These are phyloP conservation scores for Orussus abietinus DNA, from an alignment of 1,140 invertebrate species.

Conservation along the genomic window DNA sequence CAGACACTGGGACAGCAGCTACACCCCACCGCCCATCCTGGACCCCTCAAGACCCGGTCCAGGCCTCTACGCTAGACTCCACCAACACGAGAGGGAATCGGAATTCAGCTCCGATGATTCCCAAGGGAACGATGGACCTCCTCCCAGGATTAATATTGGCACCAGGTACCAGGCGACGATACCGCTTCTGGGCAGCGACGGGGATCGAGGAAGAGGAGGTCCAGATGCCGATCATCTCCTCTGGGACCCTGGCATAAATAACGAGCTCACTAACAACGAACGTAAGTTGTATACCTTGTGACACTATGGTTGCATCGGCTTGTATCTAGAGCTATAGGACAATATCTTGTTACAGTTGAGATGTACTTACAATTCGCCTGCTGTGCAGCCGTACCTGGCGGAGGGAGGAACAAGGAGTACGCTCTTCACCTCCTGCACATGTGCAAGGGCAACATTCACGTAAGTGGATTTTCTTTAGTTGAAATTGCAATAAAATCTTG, in stretches of 20 bases:
- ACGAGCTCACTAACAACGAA: slow-evolving; percentile 69
- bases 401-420: slow-evolving; percentile 91
- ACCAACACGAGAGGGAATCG: slow-evolving; percentile 45
- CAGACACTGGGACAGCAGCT: slow-evolving; percentile 63
- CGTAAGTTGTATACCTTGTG: slow-evolving; percentile 55
- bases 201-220: slow-evolving; percentile 45
- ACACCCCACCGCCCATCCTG: slow-evolving; percentile 89
- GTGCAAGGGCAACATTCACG: slow-evolving; percentile 81
- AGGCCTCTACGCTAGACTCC: slow-evolving; percentile 70
- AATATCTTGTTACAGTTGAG: slow-evolving; percentile 59
- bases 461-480: slow-evolving; percentile 46
- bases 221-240: slow-evolving; percentile 67
- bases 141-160: slow-evolving; percentile 83
- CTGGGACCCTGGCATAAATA: slow-evolving; percentile 80
- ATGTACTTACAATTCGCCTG: slow-evolving; percentile 91
- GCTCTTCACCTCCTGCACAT: slow-evolving; percentile 87
- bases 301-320: background rate
- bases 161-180: slow-evolving; percentile 82
- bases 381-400: slow-evolving; percentile 84
- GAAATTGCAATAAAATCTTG: slow-evolving; percentile 6
- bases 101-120: slow-evolving; percentile 51
- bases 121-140: slow-evolving; percentile 49
- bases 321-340: slow-evolving; percentile 10
- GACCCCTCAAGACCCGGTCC: slow-evolving; percentile 82
- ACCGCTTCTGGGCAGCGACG: slow-evolving; percentile 58